phyloP scores from a whole-genome alignment of 1,140 invertebrate species.

The Heliothis virescens region DNA sequence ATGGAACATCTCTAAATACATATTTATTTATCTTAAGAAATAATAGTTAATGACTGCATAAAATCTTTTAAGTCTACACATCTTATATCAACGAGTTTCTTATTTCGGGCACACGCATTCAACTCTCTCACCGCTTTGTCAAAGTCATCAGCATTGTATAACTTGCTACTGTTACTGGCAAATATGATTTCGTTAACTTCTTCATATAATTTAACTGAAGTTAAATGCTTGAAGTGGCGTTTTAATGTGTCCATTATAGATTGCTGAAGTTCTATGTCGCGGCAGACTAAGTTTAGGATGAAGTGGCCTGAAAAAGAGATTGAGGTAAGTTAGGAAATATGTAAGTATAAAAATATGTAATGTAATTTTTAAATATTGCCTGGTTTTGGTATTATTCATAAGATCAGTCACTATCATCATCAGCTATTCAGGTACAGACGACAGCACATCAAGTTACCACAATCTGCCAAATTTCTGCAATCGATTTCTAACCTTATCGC shows the following conservation, averaged over 20 bases:
- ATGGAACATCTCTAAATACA: neutral
- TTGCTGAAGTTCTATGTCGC: constrained; percentile 89
- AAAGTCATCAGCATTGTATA: constrained; percentile 82
- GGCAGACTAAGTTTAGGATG: constrained; percentile 94
- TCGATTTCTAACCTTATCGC: too few species aligned
- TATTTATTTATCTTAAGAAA: constrained; percentile 67
- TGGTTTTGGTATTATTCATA: too few species aligned
- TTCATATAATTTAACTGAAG: constrained; percentile 90
- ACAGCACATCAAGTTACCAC: too few species aligned
- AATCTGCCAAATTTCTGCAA: too few species aligned
- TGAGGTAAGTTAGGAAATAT: too few species aligned
- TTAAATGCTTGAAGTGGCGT: constrained; percentile 88
- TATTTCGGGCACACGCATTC: constrained; percentile 85
- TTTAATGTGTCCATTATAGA: constrained; percentile 88
- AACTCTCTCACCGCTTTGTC: constrained; percentile 84
- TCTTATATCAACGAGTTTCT: constrained; percentile 84
- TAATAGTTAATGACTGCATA: constrained; percentile 84
- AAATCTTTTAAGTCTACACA: constrained; percentile 87
- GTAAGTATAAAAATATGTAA: neutral
- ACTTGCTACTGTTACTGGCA: constrained; percentile 86
- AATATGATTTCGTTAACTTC: constrained; percentile 95
- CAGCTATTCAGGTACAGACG: too few species aligned
- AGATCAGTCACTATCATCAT: too few species aligned
- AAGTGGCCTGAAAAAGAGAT: constrained; percentile 88
- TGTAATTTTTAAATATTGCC: neutral